Conservation (phyloP, 2,888 invertebrate species). For the Protula sp. region DNA sequence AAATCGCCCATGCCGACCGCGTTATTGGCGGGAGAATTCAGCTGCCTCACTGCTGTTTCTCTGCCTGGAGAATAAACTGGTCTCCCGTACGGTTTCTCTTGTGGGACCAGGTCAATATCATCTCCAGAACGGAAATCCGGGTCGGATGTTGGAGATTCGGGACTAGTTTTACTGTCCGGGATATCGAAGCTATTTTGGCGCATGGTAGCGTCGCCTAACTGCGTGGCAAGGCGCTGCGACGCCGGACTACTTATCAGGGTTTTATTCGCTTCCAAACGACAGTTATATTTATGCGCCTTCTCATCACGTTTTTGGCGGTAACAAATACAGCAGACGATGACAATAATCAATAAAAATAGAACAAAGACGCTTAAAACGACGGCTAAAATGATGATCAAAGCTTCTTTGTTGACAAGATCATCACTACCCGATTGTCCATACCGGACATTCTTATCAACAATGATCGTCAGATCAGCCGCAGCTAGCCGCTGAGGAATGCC, state of each 20-base stretch:
- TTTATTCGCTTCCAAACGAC: neutral
- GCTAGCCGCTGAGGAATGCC: slow-evolving; percentile 1
- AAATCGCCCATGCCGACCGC: no score
- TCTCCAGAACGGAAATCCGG: no score
- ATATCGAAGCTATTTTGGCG: no score
- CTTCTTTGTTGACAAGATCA: neutral
- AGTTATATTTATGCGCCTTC: neutral
- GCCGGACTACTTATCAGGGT: neutral
- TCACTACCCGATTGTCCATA: neutral
- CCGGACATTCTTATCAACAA: neutral
- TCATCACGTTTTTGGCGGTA: neutral
- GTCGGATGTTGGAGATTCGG: no score
- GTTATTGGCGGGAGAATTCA: no score
- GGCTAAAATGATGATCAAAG: neutral
- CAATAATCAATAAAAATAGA: slow-evolving; percentile 1
- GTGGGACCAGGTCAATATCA: no score
- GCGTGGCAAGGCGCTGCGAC: no score
- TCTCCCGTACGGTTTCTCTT: no score
- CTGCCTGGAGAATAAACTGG: no score
- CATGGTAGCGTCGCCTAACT: no score
- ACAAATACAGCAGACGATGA: neutral
- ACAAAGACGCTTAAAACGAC: slow-evolving; percentile 9
- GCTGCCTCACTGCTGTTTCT: no score
- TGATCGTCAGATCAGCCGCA: neutral
- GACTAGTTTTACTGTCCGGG: no score